Conservation (phyloP, 2,888 invertebrate genomes). For the Adelphocoris suturalis region DNA sequence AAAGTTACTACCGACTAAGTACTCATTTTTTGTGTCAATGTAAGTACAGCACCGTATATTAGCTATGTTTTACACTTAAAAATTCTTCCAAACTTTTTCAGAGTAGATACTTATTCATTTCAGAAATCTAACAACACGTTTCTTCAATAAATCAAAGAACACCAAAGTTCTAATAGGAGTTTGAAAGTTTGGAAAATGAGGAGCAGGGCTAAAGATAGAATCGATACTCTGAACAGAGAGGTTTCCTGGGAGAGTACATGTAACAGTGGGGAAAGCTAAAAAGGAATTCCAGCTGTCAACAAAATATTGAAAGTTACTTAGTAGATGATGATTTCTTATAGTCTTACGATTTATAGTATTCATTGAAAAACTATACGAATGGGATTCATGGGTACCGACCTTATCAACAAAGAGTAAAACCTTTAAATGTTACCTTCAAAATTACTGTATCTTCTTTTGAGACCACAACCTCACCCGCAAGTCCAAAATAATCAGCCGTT, state of each 20-base stretch:
- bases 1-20: too few species aligned
- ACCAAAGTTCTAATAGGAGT: not conserved
- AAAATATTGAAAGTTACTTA: too few species aligned
- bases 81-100: not conserved
- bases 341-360: too few species aligned
- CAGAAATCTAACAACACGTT: not conserved
- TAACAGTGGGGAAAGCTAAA: too few species aligned
- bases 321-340: too few species aligned
- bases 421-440: constrained; percentile 77
- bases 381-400: too few species aligned
- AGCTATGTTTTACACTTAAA: not conserved
- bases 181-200: not conserved
- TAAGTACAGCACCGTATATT: too few species aligned
- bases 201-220: not conserved
- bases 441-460: constrained; percentile 80
- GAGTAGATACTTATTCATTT: not conserved
- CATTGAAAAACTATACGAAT: too few species aligned
- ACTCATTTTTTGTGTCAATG: too few species aligned
- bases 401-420: too few species aligned
- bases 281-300: too few species aligned
- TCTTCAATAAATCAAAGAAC: not conserved
- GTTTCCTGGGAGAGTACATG: too few species aligned
- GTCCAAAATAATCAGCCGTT: constrained; percentile 79
- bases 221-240: not conserved
- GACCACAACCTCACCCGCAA: constrained; percentile 79